Conservation (phyloP, 2,888 invertebrate species). For the Hyalella azteca region DNA sequence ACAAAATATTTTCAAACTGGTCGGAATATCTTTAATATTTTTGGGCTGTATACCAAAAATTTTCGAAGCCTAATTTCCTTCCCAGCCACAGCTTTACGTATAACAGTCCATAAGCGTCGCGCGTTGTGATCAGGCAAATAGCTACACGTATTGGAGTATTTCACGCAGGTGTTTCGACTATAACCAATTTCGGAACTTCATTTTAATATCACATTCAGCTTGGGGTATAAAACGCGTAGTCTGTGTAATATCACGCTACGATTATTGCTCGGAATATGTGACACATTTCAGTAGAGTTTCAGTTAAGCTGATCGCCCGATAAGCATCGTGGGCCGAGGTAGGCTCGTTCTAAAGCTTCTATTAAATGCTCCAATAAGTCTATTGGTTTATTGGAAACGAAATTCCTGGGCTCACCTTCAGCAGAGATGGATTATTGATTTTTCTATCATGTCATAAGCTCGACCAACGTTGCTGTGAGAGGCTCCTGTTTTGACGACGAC, state of each 20-base stretch:
- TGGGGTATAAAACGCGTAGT: no score
- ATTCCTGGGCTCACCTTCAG: neutral
- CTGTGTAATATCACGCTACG: no score
- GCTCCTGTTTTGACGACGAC: neutral
- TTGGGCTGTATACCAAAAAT: no score
- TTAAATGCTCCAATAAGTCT: constrained; percentile 28
- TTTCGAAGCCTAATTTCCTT: no score
- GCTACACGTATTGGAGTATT: no score
- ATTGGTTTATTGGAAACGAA: constrained; percentile 22
- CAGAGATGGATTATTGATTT: constrained; percentile 29
- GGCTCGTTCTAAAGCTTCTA: neutral
- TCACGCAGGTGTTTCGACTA: no score
- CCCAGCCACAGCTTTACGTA: no score
- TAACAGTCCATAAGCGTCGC: no score
- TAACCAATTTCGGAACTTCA: neutral
- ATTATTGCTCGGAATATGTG: neutral
- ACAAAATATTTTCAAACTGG: no score
- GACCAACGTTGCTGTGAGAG: neutral
- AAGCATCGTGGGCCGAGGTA: neutral
- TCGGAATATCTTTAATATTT: no score
- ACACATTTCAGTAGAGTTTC: neutral
- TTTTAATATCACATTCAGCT: no score
- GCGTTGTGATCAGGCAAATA: no score
- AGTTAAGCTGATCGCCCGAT: neutral
- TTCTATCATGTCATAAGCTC: neutral